These are phyloP conservation scores for Serinus canaria DNA, from an alignment of 2,113 vertebrate genomes.

Conservation along the genomic window DNA sequence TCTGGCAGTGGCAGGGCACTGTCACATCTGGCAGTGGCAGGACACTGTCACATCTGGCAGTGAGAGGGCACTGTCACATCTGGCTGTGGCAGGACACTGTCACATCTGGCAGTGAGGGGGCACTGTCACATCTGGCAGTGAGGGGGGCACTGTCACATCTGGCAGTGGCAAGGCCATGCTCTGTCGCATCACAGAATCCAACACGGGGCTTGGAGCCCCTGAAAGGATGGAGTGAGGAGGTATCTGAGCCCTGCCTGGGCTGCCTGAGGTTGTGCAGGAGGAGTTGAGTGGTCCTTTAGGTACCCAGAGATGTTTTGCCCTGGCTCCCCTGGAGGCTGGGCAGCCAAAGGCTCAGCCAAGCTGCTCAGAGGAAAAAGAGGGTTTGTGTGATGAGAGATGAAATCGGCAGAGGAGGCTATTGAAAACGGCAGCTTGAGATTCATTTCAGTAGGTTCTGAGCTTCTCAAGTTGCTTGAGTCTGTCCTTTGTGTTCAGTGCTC, in stretches of 20 bases:
- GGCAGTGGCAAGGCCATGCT: rapidly evolving
- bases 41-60: too few species aligned
- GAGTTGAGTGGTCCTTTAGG: background rate
- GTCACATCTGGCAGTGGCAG: too few species aligned
- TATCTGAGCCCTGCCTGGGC: background rate
- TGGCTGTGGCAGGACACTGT: too few species aligned
- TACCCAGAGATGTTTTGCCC: background rate
- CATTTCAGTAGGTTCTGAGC: background rate
- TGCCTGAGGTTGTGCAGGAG: rapidly evolving
- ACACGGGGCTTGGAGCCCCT: rapidly evolving
- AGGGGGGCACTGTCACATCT: background rate
- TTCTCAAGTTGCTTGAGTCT: background rate
- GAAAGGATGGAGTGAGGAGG: rapidly evolving
- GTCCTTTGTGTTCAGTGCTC: rapidly evolving
- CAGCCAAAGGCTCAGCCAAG: rapidly evolving
- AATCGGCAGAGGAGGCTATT: background rate
- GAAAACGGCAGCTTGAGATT: background rate
- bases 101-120: too few species aligned
- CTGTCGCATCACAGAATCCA: background rate
- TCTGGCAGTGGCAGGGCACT: background rate
- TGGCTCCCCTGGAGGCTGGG: rapidly evolving
- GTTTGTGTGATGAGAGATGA: background rate
- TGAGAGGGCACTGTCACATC: too few species aligned
- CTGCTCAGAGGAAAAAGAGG: background rate
- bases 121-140: too few species aligned